Evolutionary conservation across 2,113 vertebrate species (phyloP).

Genomic region (Nettapus auritus): DNA sequence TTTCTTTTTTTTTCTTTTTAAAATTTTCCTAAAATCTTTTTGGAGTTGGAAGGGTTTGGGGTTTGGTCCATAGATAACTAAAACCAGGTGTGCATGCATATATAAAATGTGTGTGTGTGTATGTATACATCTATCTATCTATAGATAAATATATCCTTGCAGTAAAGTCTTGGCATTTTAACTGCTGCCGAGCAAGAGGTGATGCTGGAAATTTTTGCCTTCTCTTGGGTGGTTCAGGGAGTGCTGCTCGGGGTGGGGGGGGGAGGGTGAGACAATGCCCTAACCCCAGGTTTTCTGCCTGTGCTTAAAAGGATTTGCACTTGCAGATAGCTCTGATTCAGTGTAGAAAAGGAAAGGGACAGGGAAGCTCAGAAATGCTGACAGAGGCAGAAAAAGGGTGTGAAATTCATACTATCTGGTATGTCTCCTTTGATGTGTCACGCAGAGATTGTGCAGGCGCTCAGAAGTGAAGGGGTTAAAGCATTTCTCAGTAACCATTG

Average conservation of each 20-base stretch:
- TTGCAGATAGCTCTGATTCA: background rate
- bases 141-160: background rate
- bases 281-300: conserved; percentile 45
- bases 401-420: conserved; percentile 44
- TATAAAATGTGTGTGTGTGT: background rate
- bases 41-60: background rate
- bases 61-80: background rate
- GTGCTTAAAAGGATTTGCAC: conserved; percentile 48
- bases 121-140: no score
- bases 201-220: background rate
- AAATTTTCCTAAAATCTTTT: background rate
- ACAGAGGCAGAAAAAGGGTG: conserved; percentile 42
- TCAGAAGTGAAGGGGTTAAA: conserved; percentile 60
- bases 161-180: background rate
- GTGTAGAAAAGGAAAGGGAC: conserved; percentile 14
- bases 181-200: background rate
- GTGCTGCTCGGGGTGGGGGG: background rate
- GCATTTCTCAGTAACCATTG: conserved; percentile 60
- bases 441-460: conserved; percentile 37
- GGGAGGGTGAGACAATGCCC: background rate
- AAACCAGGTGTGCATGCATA: background rate
- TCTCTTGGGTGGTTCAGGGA: conserved; percentile 51
- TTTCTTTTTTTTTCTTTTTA: no score
- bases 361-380: background rate
- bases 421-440: conserved; percentile 65